Evolutionary conservation across 2,797 vertebrate genomes (phyloP), one percentile per base, ranked within the genome.

Genomic region (Phalloptychus januarius): DNA sequence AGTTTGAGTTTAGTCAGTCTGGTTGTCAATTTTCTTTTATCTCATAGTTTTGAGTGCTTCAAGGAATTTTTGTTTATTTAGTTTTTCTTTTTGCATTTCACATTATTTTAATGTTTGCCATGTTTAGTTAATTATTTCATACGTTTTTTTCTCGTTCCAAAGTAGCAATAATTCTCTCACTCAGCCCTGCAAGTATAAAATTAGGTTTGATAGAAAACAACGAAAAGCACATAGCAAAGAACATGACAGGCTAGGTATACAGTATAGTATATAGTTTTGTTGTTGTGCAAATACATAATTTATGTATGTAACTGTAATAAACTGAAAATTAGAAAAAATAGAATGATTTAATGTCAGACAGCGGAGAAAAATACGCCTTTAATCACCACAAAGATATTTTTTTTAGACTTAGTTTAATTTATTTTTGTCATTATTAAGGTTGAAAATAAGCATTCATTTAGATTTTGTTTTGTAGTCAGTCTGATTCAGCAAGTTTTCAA

Each of bases 401-500:
- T 71, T 25, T 23, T 72, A 58, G 40, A 78, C 67, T 67, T 58
- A 33, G 78, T 23, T 7, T 8, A 7, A 15, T 69, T 2, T 61
- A 23, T 6, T 61, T 31, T 31, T 58, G 54, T 6, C 12, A 0
- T 11, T 54, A 23, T 20, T 45, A 23, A 67, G 70, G 69, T 28
- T 71, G 56, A 81, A 50, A 36, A 52, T 25, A 76, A 36, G 63
- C 44, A 33, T 71, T 5, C 23, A n/a, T 74, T 45, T 74, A 28
- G 31, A 44, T 74, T 23, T 13, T 3, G 10, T 56, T 52, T 42
- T 76, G 58, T 84, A 63, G 75, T 77, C 74, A 80, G 63, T 11
- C 20, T 40, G 56, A 80, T 61, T 61, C 40, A n/a, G 40, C 11
- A 70, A 44, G 40, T 44, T 44, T 16, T 4, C 1, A 50, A 50